Evolutionary conservation across 2,113 vertebrate species (phyloP).

Genomic region (Pachypanchax playfairii): DNA sequence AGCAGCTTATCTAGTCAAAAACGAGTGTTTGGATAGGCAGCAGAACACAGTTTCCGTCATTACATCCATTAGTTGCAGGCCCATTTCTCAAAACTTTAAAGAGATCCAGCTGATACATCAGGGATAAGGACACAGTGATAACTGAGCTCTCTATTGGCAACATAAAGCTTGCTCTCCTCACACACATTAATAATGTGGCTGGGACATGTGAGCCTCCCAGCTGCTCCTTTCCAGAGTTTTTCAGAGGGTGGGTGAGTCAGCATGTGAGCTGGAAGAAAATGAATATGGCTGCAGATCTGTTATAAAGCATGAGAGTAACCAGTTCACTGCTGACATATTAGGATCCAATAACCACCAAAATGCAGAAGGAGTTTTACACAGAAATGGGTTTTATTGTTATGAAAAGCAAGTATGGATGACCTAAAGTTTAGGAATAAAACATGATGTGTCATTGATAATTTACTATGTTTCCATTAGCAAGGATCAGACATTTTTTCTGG

Average conservation of each 20-base stretch:
- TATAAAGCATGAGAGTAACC: slow-evolving; percentile 18
- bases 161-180: slow-evolving; percentile 33
- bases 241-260: slow-evolving; percentile 48
- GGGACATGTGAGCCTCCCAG: slow-evolving; percentile 60
- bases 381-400: slow-evolving; percentile 17
- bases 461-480: slow-evolving; percentile 13
- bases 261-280: slow-evolving; percentile 42
- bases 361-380: slow-evolving; percentile 13
- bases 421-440: slow-evolving; percentile 14
- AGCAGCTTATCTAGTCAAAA: slow-evolving; percentile 52
- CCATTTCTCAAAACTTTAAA: slow-evolving; percentile 56
- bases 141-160: slow-evolving; percentile 48
- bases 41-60: slow-evolving; percentile 9
- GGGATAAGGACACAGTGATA: slow-evolving; percentile 29
- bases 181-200: slow-evolving; percentile 58
- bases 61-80: slow-evolving; percentile 41
- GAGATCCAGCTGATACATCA: slow-evolving; percentile 55
- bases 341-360: slow-evolving; percentile 35
- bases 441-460: slow-evolving; percentile 19
- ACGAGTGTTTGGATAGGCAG: slow-evolving; percentile 51
- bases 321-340: slow-evolving; percentile 42
- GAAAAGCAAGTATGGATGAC: slow-evolving; percentile 10
- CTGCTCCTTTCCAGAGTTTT: slow-evolving; percentile 46
- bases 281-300: slow-evolving; percentile 49
- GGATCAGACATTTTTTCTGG: slow-evolving; percentile 15